A percentile compares a stretch with the other conserved stretches of the same genome.
Evolutionary conservation across 2,888 invertebrate species (phyloP).

Genomic region (Xestia xanthographa): DNA sequence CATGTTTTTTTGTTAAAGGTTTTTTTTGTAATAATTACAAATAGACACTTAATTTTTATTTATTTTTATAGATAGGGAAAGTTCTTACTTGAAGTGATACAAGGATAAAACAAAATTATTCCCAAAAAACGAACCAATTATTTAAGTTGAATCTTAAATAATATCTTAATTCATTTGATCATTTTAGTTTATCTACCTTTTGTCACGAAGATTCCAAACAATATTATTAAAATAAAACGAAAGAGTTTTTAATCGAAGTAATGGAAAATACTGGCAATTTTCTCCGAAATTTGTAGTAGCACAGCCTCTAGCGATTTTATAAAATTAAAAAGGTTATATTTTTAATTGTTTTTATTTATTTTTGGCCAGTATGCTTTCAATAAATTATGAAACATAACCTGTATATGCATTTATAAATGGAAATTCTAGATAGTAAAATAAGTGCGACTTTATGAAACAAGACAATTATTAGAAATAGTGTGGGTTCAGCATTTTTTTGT

Average conservation of each 20-base stretch:
- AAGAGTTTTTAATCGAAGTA: background rate
- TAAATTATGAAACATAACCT: background rate
- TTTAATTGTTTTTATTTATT: slow-evolving; percentile 16
- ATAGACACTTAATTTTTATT: no score
- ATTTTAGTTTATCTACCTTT: background rate
- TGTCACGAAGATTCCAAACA: background rate
- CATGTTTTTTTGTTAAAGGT: no score
- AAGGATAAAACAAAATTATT: background rate
- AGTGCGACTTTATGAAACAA: background rate
- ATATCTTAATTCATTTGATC: background rate
- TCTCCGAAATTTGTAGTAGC: background rate
- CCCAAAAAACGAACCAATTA: background rate
- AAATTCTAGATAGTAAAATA: no score
- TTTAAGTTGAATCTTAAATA: background rate
- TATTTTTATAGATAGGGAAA: no score
- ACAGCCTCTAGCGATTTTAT: background rate
- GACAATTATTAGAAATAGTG: background rate
- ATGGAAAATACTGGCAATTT: background rate
- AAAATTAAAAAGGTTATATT: slow-evolving; percentile 1
- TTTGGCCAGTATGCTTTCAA: slow-evolving; percentile 2
- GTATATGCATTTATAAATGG: no score
- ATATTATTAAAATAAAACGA: background rate
- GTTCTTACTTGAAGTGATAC: no score
- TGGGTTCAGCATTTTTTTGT: background rate
- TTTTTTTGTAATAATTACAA: no score